Evolutionary conservation across 2,888 invertebrate genomes (phyloP), one percentile per base, ranked within the genome.

Genomic region (Apoda limacodes): DNA sequence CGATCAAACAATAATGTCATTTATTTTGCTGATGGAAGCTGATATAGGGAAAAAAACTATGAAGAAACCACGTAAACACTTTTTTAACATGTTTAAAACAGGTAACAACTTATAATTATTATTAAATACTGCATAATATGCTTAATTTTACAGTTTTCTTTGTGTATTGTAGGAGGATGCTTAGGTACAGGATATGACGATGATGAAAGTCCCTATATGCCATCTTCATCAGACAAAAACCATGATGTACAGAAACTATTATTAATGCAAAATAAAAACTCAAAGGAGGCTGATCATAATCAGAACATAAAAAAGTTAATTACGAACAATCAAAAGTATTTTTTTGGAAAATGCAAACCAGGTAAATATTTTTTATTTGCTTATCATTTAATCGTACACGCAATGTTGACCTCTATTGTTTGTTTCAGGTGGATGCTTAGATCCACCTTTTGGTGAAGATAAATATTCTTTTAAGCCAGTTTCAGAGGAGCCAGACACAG

Each of bases 271-370:
- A 35, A 13, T 45, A 41, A 37, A 44, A 41, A 39, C 5, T 17
- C 17, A 25, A 6, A 22, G 7, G 15, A 23, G 22, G 17, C 30
- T 17, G 9, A 37, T 22, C 22, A 25, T 13, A n/a, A n/a, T 17
- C 5, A 17, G 17, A 5, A 17, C 17, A 17, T 6, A 17, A 17
- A 17, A 6, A 17, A 17, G 7, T 17, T 5, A 17, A 17, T 31
- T 36, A 27, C 39, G 7, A 20, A 44, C 9, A 47, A 35, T 30
- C 47, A 37, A 28, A 60, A 53, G 42, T 42, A 41, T 23, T 54
- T 71, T 34, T 60, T 76, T 34, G 72, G 75, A 35, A 69, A 56
- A 48, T 75, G 70, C 40, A 78, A 74, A 53, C 69, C 67, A 57
- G 78, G 78, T 66, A 55, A 29, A 25, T n/a, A 15, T 14, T 23